Evolutionary conservation across 2,888 invertebrate genomes (phyloP), one percentile per base, ranked within the genome.

Genomic region (Eupithecia inturbata): DNA sequence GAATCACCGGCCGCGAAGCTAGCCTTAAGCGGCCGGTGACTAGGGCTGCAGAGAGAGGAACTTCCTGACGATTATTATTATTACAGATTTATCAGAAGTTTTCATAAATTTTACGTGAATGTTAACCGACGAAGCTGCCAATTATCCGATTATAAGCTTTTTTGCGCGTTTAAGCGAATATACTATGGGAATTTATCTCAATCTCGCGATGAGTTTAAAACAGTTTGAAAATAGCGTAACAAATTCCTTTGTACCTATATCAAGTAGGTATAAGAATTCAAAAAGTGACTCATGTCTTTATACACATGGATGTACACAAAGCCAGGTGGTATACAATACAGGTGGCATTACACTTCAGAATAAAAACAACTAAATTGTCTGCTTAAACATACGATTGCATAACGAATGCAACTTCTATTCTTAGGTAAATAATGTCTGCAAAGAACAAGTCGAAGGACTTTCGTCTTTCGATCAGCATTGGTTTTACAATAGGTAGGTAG

Each of bases 361-460:
- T 41, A 67, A 68, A 74, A 71, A 45, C 62, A 68, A 67, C 36
- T 67, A 36, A 73, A 73, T 66, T 67, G 72, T 75, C 49, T 76
- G 76, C 77, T 62, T 36, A 77, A 72, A 75, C 71, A 79, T 69
- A 62, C 67, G 63, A 67, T 77, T 74, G 72, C 67, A 68, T 79
- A 75, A 77, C 72, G 33, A 76, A 75, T 70, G 62, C 53, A 78
- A 68, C 68, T 66, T 68, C 41, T 69, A 72, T 31, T 64, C 36
- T 33, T 12, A 22, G 9, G 57, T 31, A 62, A 62, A 66, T n/a
- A 66, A 5, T 41, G 22, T 62, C 31, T 62, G 62, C 28, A 66
- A 66, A 39, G 66, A 66, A 72, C 31, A 12, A 68, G 70, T 75
- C 70, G 33, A 75, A 75, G 71, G 70, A 72, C 76, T 75, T 31